Evolutionary conservation across 2,113 vertebrate genomes (phyloP).

Genomic region (Hemichromis elongatus): DNA sequence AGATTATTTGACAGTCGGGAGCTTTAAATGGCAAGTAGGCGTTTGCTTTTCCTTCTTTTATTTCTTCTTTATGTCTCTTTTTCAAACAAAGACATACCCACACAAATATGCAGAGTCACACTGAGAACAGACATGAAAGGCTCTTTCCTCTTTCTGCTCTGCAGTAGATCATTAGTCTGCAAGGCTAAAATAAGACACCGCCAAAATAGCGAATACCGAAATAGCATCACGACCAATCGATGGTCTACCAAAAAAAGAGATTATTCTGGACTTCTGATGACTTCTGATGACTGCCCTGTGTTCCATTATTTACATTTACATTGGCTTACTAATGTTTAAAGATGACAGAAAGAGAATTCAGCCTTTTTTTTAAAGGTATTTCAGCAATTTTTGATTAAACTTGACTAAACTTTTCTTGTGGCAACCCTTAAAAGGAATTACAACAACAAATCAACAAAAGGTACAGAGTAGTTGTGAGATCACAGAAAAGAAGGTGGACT

Average conservation of each 20-base stretch:
- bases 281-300: not conserved
- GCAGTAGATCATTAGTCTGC: constrained; percentile 46
- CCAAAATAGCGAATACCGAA: constrained; percentile 29
- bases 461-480: not conserved
- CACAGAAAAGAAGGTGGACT: not conserved
- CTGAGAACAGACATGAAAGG: constrained; percentile 22
- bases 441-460: not conserved
- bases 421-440: not conserved
- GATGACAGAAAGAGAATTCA: not conserved
- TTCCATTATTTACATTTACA: not conserved
- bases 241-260: constrained; percentile 19
- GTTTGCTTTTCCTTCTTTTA: not conserved
- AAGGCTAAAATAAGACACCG: constrained; percentile 51
- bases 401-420: not conserved
- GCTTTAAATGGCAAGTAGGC: constrained; percentile 11
- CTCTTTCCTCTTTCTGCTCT: constrained; percentile 29
- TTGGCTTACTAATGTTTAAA: not conserved
- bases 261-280: constrained; percentile 47
- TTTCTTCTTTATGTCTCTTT: not conserved
- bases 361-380: not conserved
- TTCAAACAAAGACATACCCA: constrained; percentile 16
- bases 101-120: not conserved
- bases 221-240: constrained; percentile 55
- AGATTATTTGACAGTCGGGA: constrained; percentile 49
- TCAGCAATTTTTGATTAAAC: not conserved